Percentiles rank a stretch among this genome's conserved stretches.
phyloP scores from a whole-genome alignment of 2,797 vertebrate species.

The Rhincodon typus region DNA sequence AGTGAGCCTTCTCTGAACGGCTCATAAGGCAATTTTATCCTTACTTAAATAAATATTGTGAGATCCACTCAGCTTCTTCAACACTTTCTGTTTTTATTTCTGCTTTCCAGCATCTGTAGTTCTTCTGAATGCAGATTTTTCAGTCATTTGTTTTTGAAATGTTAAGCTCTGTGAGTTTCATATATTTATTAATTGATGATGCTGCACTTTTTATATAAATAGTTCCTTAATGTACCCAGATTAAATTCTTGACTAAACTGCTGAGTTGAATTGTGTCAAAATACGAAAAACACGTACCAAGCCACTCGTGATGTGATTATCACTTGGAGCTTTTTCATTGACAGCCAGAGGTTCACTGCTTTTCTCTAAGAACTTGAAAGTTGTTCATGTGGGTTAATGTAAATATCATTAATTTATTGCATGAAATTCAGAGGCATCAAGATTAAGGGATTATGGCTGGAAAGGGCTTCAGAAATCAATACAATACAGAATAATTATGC shows the following conservation, averaged over 20 bases:
- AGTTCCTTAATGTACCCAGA: neutral
- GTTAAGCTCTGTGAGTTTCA: neutral
- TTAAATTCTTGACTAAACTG: conserved; percentile 48
- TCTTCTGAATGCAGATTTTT: neutral
- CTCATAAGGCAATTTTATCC: neutral
- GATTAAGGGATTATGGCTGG: conserved; percentile 10
- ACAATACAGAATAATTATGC: conserved; percentile 24
- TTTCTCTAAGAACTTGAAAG: neutral
- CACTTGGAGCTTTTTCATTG: neutral
- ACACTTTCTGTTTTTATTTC: neutral
- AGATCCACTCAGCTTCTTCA: neutral
- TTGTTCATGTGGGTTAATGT: conserved; percentile 31
- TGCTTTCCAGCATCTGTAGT: no score
- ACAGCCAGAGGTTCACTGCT: neutral
- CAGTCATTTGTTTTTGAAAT: neutral
- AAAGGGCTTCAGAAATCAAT: conserved; percentile 19
- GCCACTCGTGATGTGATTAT: conserved; percentile 2
- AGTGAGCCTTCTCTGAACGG: no score
- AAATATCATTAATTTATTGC: conserved; percentile 34
- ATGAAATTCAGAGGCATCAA: conserved; percentile 27
- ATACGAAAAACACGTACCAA: conserved; percentile 46
- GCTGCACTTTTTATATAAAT: conserved; percentile 5
- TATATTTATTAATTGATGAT: neutral
- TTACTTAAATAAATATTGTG: neutral
- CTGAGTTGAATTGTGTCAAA: conserved; percentile 43